These are phyloP conservation scores for Bembecia ichneumoniformis DNA, from an alignment of 2,888 invertebrate species.

Conservation along the genomic window DNA sequence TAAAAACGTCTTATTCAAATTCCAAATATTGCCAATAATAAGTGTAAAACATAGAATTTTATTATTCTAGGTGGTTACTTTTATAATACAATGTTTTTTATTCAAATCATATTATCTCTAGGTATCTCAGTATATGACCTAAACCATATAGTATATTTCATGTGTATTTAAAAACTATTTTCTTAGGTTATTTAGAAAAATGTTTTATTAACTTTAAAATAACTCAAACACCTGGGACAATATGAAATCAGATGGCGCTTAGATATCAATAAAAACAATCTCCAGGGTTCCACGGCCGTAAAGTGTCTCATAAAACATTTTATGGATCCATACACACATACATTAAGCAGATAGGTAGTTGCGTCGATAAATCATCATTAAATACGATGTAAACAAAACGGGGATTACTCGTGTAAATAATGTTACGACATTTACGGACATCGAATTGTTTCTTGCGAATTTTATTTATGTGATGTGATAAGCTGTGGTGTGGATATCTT, in stretches of 20 bases:
- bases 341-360: constrained; percentile 54
- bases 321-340: constrained; percentile 59
- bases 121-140: too few species aligned
- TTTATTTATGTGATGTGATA: constrained; percentile 30
- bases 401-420: constrained; percentile 53
- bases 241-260: constrained; percentile 44
- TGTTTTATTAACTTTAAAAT: constrained; percentile 1
- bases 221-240: constrained; percentile 26
- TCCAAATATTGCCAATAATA: too few species aligned
- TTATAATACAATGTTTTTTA: too few species aligned
- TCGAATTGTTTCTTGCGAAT: constrained; percentile 50
- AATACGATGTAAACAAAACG: constrained; percentile 52
- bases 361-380: constrained; percentile 61
- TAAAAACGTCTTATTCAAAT: too few species aligned
- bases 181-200: background rate
- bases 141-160: too few species aligned
- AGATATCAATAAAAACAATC: constrained; percentile 57
- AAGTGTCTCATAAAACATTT: constrained; percentile 62
- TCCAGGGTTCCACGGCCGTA: constrained; percentile 52
- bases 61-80: too few species aligned
- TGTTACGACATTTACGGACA: constrained; percentile 51
- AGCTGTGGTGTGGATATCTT: too few species aligned
- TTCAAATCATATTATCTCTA: too few species aligned
- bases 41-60: too few species aligned
- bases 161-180: too few species aligned